Evolutionary conservation across 1,140 invertebrate species (phyloP).

Genomic region (Leptinotarsa lineolata): DNA sequence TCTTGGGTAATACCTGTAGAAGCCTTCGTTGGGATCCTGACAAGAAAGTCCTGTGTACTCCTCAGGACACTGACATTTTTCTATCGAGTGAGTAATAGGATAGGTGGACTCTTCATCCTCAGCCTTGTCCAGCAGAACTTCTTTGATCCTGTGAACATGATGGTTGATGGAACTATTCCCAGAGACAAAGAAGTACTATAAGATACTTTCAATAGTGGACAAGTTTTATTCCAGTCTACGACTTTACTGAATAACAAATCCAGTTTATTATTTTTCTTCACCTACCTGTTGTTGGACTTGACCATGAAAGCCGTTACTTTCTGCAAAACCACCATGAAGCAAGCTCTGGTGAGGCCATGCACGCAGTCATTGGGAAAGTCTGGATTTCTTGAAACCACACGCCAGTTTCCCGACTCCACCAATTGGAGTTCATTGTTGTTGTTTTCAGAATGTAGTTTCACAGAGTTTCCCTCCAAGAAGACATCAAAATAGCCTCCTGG

Average conservation of each 20-base stretch:
- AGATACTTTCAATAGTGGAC: no score
- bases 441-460: conserved; percentile 34
- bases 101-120: conserved; percentile 56
- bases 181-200: no score
- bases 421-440: conserved; percentile 58
- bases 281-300: conserved; percentile 28
- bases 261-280: neutral
- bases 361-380: conserved; percentile 34
- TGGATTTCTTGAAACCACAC: conserved; percentile 27
- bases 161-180: no score
- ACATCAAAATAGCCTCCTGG: conserved; percentile 34
- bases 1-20: conserved; percentile 65
- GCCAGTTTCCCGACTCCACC: conserved; percentile 59
- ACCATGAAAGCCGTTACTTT: conserved; percentile 75
- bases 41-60: conserved; percentile 82
- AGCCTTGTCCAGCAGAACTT: conserved; percentile 65
- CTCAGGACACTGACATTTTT: conserved; percentile 83
- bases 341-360: conserved; percentile 66
- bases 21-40: conserved; percentile 86
- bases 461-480: conserved; percentile 39
- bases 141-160: conserved; percentile 32
- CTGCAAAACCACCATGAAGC: conserved; percentile 88
- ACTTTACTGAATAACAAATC: neutral
- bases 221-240: no score
- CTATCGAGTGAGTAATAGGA: conserved; percentile 77